Base-by-base conservation (phyloP, 2,797 vertebrate genomes). In the Acipenser oxyrinchus region DNA sequence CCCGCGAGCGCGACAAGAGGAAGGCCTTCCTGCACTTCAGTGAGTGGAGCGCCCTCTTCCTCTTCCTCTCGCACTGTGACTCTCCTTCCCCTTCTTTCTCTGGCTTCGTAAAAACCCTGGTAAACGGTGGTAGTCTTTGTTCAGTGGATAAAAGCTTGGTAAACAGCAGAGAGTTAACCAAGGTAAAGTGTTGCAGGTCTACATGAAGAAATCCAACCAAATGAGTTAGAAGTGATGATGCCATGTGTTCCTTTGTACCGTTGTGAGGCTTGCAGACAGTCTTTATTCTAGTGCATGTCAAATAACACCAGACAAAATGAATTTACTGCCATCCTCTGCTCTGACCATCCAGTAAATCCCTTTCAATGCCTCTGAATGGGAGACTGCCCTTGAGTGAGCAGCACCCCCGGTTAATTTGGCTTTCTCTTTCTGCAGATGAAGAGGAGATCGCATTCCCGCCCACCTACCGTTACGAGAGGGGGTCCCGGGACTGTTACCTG, bases 401-500 rank as follows among this genome's bases (percentile, higher is more conserved):
- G 2, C 4, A 4, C 23, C 23, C 23, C 4, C 4, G 23, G 23
- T 37, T 37, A 37, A 37, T 37, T 13, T n/a, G 52, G 70, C 23
- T 71, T 68, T 60, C 60, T 78, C 9, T 68, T 7, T 75, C 70
- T 76, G 15, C 87, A 93, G 92, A 86, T 84, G 92, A 93, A 71
- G 89, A 91, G 77, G 90, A 89, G 79, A 91, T 93, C 65, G 66
- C 84, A 1, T 93, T 93, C 77, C 92, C 90, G 66, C 92, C 92
- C 37, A 93, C 92, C 18, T 92, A 91, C 68, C 89, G 90, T n/a
- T 93, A 93, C 71, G 92, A 93, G 60, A 82, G 89, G 6, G 91
- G 91, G 71, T 89, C 92, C 13, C 84, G 92, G 70, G 87, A 91
- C 76, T 87, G 84, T 62, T 93, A 93, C 75, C 82, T 91, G 1